Evolutionary conservation across 2,888 invertebrate genomes (phyloP).

Genomic region (Adelognathus sp.): DNA sequence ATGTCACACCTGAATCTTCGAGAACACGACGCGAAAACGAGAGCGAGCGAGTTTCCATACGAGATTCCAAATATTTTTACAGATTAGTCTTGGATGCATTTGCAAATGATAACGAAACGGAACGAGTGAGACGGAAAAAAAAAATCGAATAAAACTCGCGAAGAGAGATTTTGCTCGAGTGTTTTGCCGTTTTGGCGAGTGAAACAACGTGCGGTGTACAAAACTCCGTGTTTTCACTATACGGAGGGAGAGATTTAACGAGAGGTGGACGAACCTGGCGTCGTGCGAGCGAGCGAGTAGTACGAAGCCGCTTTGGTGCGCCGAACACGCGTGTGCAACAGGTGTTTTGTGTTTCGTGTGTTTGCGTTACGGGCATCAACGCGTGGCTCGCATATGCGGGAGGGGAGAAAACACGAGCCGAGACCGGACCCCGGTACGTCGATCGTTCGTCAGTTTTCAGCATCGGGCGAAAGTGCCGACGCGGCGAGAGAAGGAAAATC

Average conservation of each 20-base stretch:
- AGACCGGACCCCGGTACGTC: neutral
- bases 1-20: neutral
- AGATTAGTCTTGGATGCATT: neutral
- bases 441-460: conserved; percentile 32
- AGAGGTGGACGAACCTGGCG: conserved; percentile 27
- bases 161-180: neutral
- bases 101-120: no score
- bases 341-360: conserved; percentile 46
- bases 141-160: neutral
- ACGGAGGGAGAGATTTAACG: conserved; percentile 5
- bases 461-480: conserved; percentile 23
- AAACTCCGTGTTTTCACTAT: neutral
- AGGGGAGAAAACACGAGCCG: neutral
- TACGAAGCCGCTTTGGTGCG: conserved; percentile 30
- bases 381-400: neutral
- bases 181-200: conserved; percentile 9
- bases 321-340: conserved; percentile 50
- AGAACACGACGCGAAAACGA: neutral
- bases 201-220: conserved; percentile 4
- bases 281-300: neutral
- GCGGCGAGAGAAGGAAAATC: conserved; percentile 25
- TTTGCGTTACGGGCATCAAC: conserved; percentile 20
- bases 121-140: neutral
- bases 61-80: conserved; percentile 3
- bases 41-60: neutral